Evolutionary conservation across 2,888 invertebrate genomes (phyloP).

Genomic region (Erebia ligea): DNA sequence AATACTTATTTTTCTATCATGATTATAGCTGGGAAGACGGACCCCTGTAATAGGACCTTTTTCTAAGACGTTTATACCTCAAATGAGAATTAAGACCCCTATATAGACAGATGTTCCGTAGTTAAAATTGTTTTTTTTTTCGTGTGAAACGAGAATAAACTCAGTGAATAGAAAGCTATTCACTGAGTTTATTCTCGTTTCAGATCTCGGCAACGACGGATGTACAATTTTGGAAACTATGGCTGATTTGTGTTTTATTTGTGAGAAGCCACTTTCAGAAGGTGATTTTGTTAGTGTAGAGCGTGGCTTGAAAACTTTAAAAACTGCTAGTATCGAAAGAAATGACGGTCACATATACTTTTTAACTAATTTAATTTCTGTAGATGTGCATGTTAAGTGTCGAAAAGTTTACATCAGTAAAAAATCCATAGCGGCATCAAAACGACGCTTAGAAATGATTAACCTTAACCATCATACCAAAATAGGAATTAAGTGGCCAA

Average conservation of each 20-base stretch:
- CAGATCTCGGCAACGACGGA: slow-evolving; percentile 33
- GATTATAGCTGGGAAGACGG: too few species aligned
- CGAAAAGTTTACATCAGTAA: slow-evolving; percentile 47
- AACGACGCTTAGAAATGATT: slow-evolving; percentile 44
- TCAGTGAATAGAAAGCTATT: too few species aligned
- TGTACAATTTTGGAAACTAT: slow-evolving; percentile 44
- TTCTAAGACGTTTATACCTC: too few species aligned
- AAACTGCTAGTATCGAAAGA: slow-evolving; percentile 47
- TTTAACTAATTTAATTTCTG: slow-evolving; percentile 47
- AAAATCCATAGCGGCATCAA: slow-evolving; percentile 45
- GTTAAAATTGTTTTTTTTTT: too few species aligned
- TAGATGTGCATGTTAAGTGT: slow-evolving; percentile 46
- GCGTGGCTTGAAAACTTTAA: slow-evolving; percentile 47
- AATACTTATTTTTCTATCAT: too few species aligned
- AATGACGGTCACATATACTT: slow-evolving; percentile 45
- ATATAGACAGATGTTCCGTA: too few species aligned
- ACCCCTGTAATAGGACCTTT: too few species aligned
- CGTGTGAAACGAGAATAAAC: too few species aligned
- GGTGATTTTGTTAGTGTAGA: slow-evolving; percentile 46
- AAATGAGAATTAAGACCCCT: too few species aligned
- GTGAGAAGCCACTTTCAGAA: slow-evolving; percentile 44
- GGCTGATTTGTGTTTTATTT: slow-evolving; percentile 48
- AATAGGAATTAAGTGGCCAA: slow-evolving; percentile 50
- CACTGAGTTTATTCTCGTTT: too few species aligned
- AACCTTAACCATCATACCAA: slow-evolving; percentile 42